Percentiles rank a stretch among this genome's conserved stretches.
These are phyloP conservation scores for Epizoanthus scotinus DNA, from an alignment of 92 coral and sea anemone genomes.

Conservation along the genomic window DNA sequence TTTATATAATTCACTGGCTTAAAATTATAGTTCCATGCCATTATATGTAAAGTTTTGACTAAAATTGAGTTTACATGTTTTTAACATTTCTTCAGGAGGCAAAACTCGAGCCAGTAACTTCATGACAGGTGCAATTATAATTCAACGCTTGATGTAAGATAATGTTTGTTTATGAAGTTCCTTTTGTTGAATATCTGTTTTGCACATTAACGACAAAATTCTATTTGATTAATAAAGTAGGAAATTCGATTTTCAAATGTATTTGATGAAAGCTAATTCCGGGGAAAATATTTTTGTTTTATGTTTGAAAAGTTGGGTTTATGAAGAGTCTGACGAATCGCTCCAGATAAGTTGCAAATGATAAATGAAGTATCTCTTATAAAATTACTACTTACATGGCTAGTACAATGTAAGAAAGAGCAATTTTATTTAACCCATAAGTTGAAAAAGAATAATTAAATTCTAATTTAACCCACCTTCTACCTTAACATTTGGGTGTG, in stretches of 20 bases:
- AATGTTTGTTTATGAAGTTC: conserved; percentile 1
- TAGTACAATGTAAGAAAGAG: background rate
- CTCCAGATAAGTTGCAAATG: background rate
- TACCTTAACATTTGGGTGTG: conserved; percentile 23
- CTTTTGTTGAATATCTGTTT: conserved; percentile 2
- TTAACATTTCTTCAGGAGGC: background rate
- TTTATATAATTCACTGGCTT: background rate
- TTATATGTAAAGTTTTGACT: too few relatives aligned
- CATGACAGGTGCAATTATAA: conserved; percentile 39
- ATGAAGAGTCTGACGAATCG: too few relatives aligned
- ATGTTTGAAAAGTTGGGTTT: background rate
- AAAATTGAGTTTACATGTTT: background rate
- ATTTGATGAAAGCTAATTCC: background rate
- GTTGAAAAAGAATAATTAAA: background rate
- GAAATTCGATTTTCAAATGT: background rate
- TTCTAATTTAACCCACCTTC: background rate
- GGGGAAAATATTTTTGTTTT: background rate
- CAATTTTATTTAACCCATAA: background rate
- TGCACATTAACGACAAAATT: conserved; percentile 8
- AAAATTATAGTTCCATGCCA: background rate
- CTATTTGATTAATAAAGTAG: background rate
- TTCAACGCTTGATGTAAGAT: conserved; percentile 24
- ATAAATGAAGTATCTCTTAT: background rate
- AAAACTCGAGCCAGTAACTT: background rate
- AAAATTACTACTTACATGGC: background rate